phyloP scores from a whole-genome alignment of 2,797 vertebrate genomes.

The Uromys caudimaculatus region DNA sequence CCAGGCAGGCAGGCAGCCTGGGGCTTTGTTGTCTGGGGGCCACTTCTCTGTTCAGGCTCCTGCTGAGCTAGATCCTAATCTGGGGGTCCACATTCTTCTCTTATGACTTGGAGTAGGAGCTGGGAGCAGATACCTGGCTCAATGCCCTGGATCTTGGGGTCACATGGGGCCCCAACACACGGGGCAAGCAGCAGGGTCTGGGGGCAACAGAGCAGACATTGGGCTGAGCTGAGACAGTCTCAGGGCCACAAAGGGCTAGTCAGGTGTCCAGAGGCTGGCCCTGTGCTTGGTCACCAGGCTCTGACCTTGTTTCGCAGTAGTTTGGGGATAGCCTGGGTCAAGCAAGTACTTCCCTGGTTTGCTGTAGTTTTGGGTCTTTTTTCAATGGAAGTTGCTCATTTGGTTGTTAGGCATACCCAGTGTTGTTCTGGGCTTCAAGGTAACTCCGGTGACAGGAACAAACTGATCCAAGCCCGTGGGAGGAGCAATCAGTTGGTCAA shows the following conservation, averaged over 20 bases:
- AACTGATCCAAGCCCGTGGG: not conserved
- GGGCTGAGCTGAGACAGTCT: not conserved
- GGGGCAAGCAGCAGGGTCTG: not conserved
- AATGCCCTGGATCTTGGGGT: not conserved
- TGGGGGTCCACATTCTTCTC: not conserved
- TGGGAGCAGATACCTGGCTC: accelerated
- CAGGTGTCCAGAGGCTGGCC: too few relatives aligned
- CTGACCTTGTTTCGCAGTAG: not conserved
- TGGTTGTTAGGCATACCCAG: too few relatives aligned
- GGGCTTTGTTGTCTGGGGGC: not conserved
- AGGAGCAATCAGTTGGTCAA: accelerated
- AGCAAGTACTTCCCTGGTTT: not conserved
- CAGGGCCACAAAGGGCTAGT: not conserved
- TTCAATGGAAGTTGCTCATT: not conserved
- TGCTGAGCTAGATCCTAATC: not conserved
- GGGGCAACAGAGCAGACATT: not conserved
- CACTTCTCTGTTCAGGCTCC: not conserved
- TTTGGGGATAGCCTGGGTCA: not conserved
- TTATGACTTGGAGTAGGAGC: too few relatives aligned
- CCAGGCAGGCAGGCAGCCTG: not conserved
- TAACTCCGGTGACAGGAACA: accelerated
- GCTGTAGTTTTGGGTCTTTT: accelerated
- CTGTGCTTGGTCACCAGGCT: accelerated
- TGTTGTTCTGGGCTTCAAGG: not conserved
- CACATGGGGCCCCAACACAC: not conserved